phyloP scores from a whole-genome alignment of 2,113 vertebrate species.

The Sturnus vulgaris region DNA sequence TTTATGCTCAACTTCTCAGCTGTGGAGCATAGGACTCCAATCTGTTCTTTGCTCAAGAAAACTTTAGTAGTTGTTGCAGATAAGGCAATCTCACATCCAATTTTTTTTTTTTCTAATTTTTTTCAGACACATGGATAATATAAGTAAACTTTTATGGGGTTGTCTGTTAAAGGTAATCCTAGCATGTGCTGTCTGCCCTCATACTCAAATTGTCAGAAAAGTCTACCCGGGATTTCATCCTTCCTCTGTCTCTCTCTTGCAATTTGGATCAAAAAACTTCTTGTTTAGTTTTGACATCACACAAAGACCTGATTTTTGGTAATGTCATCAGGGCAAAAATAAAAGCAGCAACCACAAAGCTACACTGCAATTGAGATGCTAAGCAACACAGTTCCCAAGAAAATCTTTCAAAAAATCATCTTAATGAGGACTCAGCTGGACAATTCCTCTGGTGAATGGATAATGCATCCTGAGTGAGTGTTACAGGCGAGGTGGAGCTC shows the following conservation, averaged over 20 bases:
- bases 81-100: not conserved
- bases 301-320: not conserved
- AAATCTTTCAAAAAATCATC: not conserved
- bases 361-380: not conserved
- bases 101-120: not conserved
- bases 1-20: not conserved
- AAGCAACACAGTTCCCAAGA: not conserved
- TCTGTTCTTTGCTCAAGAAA: not conserved
- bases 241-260: not conserved
- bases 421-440: not conserved
- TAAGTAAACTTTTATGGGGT: not conserved
- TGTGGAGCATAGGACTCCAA: not conserved
- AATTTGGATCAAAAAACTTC: not conserved
- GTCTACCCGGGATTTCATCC: not conserved
- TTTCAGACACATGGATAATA: not conserved
- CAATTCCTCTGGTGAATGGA: not conserved
- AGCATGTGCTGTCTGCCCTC: not conserved
- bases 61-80: not conserved
- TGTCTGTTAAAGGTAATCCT: not conserved
- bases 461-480: not conserved
- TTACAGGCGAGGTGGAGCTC: not conserved
- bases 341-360: not conserved
- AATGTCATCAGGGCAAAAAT: not conserved
- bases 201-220: not conserved
- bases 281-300: not conserved